Evolutionary conservation across 1,140 invertebrate species (phyloP), one percentile per base, ranked within the genome.

Genomic region (Lepidurus packardi): DNA sequence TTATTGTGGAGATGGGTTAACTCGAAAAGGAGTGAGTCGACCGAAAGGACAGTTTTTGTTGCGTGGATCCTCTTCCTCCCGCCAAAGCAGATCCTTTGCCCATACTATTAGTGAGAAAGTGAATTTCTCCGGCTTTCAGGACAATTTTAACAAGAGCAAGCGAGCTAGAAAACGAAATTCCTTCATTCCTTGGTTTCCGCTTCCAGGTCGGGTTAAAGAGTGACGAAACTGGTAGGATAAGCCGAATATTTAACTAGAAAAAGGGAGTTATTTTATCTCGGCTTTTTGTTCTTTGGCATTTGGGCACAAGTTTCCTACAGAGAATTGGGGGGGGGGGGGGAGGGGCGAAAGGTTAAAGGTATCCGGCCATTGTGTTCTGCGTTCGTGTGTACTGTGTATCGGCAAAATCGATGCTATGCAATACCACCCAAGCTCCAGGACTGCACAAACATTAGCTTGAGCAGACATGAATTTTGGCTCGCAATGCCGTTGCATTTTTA

Each of bases 351-450:
- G 53, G 53, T 65, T 65, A 65, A 65, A 65, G 53, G 53, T 65
- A 21, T 65, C 34, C 16, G 53, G 53, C 53, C 21, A 65, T 65
- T 65, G 53, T 65, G 8, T 21, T 65, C 6, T 65, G 7, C 13
- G 21, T 21, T 21, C 21, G 21, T 65, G 34, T 65, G 53, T 65
- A 21, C 16, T 21, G 53, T 65, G 53, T 65, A 65, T 65, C 21
- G 53, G 53, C 53, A 65, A 65, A 65, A 65, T 65, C 53, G 53
- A 65, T 65, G 53, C 53, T 21, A 65, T 65, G 53, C 53, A 65
- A 13, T 65, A n/a, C 21, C 53, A 65, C 6, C 21, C 6, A 21
- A 65, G 53, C 21, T 34, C 7, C 0, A 65, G 53, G 21, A 65
- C 9, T 65, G 21, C 16, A 65, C 6, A 16, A 65, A 65, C 8